phyloP scores from a whole-genome alignment of 2,113 vertebrate species.

The Holacanthus passer region DNA sequence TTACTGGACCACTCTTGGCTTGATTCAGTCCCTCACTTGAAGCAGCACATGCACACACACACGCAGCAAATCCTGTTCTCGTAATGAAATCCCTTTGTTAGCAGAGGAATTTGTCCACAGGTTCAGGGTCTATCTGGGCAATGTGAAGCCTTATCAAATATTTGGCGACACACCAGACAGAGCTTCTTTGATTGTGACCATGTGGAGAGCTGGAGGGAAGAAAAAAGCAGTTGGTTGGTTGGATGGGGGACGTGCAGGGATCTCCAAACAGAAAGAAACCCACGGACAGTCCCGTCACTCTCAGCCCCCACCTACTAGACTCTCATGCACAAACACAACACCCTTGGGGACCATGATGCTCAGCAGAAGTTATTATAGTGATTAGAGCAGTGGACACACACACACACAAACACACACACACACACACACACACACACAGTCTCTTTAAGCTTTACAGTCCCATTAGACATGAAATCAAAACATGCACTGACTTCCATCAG shows the following conservation, averaged over 20 bases:
- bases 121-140: too few species aligned
- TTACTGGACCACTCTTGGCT: conserved; percentile 17
- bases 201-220: conserved; percentile 17
- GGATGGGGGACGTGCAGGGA: conserved; percentile 9
- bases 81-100: conserved; percentile 63
- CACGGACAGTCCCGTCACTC: neutral
- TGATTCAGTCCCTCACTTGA: conserved; percentile 17
- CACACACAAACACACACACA: conserved; percentile 22
- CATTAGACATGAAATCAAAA: conserved; percentile 54
- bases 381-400: conserved; percentile 56
- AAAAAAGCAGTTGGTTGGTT: conserved; percentile 6
- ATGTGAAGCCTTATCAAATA: conserved; percentile 47
- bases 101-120: neutral
- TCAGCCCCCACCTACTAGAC: conserved; percentile 9
- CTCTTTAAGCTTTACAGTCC: conserved; percentile 35
- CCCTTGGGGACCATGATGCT: conserved; percentile 43
- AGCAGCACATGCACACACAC: conserved; percentile 7
- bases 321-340: conserved; percentile 37
- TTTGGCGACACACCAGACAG: conserved; percentile 57
- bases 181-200: conserved; percentile 51
- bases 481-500: conserved; percentile 3
- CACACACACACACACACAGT: neutral
- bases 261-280: conserved; percentile 3
- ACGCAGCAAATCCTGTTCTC: conserved; percentile 39
- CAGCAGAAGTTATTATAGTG: conserved; percentile 60